Evolutionary conservation across 2,113 vertebrate species (phyloP).

Genomic region (Chaetodon trifascialis): DNA sequence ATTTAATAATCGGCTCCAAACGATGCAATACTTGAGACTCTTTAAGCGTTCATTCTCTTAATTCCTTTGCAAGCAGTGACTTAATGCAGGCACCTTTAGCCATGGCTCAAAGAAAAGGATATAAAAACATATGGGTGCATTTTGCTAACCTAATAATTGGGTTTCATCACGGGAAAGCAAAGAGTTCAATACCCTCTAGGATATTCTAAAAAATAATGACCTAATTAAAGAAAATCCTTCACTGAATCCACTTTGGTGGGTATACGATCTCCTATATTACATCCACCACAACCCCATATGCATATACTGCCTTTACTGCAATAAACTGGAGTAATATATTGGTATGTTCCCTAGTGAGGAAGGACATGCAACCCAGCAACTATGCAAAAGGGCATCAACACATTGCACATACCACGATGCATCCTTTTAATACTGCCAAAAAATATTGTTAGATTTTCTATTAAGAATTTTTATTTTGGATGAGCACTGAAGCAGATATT

Average conservation of each 20-base stretch:
- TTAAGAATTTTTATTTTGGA: background rate
- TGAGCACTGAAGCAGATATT: background rate
- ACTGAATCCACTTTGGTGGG: background rate
- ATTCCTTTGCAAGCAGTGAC: background rate
- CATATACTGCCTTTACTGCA: background rate
- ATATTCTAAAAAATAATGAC: background rate
- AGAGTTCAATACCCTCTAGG: background rate
- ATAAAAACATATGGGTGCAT: conserved; percentile 18
- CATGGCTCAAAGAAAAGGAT: background rate
- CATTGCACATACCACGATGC: background rate
- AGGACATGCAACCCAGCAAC: background rate
- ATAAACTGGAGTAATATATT: conserved; percentile 12
- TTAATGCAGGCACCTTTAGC: conserved; percentile 4
- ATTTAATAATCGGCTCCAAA: conserved; percentile 12
- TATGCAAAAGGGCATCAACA: background rate
- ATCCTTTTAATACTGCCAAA: background rate
- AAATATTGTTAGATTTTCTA: background rate
- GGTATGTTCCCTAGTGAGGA: background rate
- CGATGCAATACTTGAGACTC: background rate
- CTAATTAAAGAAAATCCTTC: background rate
- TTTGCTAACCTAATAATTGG: conserved; percentile 9
- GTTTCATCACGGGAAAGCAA: conserved; percentile 18
- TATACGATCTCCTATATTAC: background rate
- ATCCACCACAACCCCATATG: background rate
- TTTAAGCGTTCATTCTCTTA: conserved; percentile 13